Evolutionary conservation across 2,113 vertebrate genomes (phyloP).

Genomic region (Gavialis gangeticus): DNA sequence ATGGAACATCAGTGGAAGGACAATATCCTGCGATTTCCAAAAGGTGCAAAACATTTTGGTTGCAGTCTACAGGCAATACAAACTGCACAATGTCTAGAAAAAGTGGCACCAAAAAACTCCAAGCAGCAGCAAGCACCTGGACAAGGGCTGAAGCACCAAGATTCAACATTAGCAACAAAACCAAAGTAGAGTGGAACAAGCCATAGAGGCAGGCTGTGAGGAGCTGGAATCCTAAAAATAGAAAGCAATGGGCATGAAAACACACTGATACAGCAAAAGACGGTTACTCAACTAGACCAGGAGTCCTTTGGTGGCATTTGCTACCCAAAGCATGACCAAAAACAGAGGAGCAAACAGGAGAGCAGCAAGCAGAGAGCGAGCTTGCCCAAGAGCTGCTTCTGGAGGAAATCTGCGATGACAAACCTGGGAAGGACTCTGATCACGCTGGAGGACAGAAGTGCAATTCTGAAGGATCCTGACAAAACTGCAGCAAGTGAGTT

Average conservation of each 20-base stretch:
- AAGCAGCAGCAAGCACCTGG: conserved; percentile 11
- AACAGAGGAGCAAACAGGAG: conserved; percentile 58
- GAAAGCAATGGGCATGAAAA: not conserved
- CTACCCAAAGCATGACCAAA: not conserved
- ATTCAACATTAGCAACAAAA: conserved; percentile 54
- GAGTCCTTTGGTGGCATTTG: no score
- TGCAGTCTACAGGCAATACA: not conserved
- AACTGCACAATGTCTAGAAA: not conserved
- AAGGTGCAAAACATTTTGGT: not conserved
- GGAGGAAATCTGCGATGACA: conserved; percentile 46
- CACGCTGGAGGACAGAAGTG: no score
- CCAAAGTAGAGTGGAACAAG: conserved; percentile 56
- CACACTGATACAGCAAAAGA: not conserved
- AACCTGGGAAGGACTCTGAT: conserved; percentile 31
- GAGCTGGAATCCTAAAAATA: conserved; percentile 48
- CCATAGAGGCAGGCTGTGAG: conserved; percentile 30
- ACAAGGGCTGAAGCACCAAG: conserved; percentile 17
- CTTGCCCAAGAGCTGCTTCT: conserved; percentile 5
- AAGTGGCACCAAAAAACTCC: not conserved
- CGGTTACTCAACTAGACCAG: not conserved
- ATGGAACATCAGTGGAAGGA: conserved; percentile 33
- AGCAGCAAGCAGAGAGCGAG: conserved; percentile 58
- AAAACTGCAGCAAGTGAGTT: conserved; percentile 39
- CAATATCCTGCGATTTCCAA: not conserved
- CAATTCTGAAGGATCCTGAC: not conserved